Conservation (phyloP, 2,113 vertebrate genomes). For the Agapornis roseicollis region DNA sequence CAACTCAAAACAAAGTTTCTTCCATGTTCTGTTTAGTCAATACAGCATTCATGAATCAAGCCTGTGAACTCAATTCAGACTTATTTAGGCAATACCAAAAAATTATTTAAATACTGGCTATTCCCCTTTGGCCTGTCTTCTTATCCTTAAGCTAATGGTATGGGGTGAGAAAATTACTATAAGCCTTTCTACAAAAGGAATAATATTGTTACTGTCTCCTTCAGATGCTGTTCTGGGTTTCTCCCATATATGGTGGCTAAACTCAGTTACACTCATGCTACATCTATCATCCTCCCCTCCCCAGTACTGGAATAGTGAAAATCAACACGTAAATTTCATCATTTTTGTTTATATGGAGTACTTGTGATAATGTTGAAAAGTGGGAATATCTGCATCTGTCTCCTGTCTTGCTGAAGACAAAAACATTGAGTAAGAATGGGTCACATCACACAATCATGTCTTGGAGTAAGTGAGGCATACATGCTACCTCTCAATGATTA, state of each 20-base stretch:
- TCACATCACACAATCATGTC: background rate
- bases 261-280: background rate
- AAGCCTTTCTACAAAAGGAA: background rate
- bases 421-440: background rate
- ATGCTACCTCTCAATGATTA: slow-evolving; percentile 54
- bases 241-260: background rate
- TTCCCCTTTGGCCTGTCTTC: background rate
- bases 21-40: slow-evolving; percentile 23
- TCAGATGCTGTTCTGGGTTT: background rate
- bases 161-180: background rate
- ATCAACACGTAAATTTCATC: background rate
- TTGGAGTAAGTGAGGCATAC: slow-evolving; percentile 16
- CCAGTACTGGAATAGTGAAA: slow-evolving; percentile 24
- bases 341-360: background rate
- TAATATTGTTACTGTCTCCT: background rate
- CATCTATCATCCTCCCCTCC: background rate
- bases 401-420: background rate
- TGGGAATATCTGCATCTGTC: background rate
- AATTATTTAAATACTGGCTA: slow-evolving; percentile 18
- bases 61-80: slow-evolving; percentile 15
- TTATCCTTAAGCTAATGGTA: slow-evolving; percentile 26
- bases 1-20: background rate
- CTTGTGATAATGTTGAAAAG: background rate
- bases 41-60: slow-evolving; percentile 61
- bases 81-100: slow-evolving; percentile 31